A percentile compares a stretch with the other conserved stretches of the same genome.
Evolutionary conservation across 2,888 invertebrate species (phyloP).

Genomic region (Parthenolecanium corni): DNA sequence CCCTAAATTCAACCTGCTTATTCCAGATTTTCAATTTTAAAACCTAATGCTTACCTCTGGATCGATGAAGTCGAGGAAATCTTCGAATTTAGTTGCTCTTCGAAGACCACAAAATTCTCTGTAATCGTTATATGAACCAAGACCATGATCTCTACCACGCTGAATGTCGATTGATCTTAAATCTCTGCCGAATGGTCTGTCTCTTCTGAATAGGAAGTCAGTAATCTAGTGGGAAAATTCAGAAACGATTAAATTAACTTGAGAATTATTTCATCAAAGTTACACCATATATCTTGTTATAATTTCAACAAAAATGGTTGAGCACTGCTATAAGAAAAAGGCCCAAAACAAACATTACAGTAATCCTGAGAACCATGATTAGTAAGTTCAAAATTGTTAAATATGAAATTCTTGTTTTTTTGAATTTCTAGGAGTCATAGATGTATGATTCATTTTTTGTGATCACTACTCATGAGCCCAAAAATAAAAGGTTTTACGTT

Average conservation of each 20-base stretch:
- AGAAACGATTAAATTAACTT: not conserved
- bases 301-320: not conserved
- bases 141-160: constrained; percentile 73
- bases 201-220: constrained; percentile 53
- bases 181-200: constrained; percentile 64
- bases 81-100: constrained; percentile 55
- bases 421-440: too few relatives aligned
- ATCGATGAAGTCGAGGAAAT: constrained; percentile 56
- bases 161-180: constrained; percentile 73
- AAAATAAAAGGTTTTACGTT: too few relatives aligned
- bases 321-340: not conserved
- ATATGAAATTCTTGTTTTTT: too few relatives aligned
- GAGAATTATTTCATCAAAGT: too few relatives aligned
- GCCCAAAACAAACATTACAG: too few relatives aligned
- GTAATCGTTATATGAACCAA: constrained; percentile 65
- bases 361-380: too few relatives aligned
- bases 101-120: constrained; percentile 63
- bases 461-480: too few relatives aligned
- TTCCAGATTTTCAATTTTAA: too few relatives aligned
- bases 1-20: too few relatives aligned
- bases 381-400: too few relatives aligned
- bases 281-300: not conserved
- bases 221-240: constrained; percentile 52
- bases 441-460: too few relatives aligned
- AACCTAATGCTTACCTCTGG: too few relatives aligned